Base-by-base conservation (phyloP, 2,888 invertebrate species). In the Nowickia ferox region DNA sequence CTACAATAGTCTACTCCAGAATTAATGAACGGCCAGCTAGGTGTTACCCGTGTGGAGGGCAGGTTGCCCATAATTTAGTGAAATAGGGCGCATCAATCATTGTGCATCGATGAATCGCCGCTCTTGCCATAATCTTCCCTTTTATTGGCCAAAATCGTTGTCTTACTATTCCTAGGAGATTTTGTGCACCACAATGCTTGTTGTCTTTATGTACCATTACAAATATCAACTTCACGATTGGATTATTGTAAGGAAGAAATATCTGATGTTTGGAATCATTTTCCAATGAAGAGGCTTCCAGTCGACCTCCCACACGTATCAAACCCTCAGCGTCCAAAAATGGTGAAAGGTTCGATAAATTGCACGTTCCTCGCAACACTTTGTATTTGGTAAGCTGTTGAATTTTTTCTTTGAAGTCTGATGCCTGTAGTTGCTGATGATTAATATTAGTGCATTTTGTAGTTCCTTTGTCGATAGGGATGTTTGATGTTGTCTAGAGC, bases 181-280 rank as follows among this genome's bases (percentile, higher is more conserved):
- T 17, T 6, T 61, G 61, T 1, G 61, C 1, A 1, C 68, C 78
- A 51, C 61, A 69, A 57, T 79, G 69, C 15, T 68, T 55, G 44
- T 78, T 11, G 9, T 51, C 44, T 15, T 66, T 42, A 22, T 77
- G 77, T 2, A 55, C 3, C 17, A 13, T 65, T 66, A 57, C 13
- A 9, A 76, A 57, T 42, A 76, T 55, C 15, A 68, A 15, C 61
- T 53, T 74, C 1, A 68, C 19, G 46, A 84, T 65, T 11, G 72
- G 80, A 75, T 79, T 71, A n/a, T 71, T 72, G 38, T 84, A 68
- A n/a, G 88, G 89, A 19, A 90, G 38, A 9, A 89, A 48, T 2
- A 89, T 84, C 9, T 87, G 88, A 84, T 89, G 88, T 61, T 87
- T 89, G 48, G 86, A 78, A 40, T 87, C 81, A 65, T 55, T 66